Conservation (phyloP, 1,140 invertebrate species). For the Sweltsa coloradensis region DNA sequence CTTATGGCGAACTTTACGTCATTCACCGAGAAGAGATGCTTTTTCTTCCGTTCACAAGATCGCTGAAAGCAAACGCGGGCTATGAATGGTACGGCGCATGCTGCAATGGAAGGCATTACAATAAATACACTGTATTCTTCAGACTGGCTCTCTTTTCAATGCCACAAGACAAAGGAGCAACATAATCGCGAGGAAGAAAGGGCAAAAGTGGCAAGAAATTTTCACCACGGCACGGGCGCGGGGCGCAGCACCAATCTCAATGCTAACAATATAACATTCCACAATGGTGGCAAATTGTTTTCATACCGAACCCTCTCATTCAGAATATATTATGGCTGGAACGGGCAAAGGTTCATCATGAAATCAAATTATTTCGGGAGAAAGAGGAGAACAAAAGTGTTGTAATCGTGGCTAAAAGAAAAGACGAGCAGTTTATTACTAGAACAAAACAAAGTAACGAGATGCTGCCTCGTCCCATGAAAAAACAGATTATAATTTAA, state of each 20-base stretch:
- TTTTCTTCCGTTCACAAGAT: slow-evolving; percentile 8
- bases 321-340: too few relatives aligned
- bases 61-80: neutral
- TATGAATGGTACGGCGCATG: neutral
- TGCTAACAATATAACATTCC: neutral
- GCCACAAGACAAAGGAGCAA: slow-evolving; percentile 5
- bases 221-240: too few relatives aligned
- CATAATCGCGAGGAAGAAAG: slow-evolving; percentile 6
- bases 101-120: neutral
- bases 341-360: too few relatives aligned
- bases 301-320: slow-evolving; percentile 4
- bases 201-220: slow-evolving; percentile 4
- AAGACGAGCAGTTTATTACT: too few relatives aligned
- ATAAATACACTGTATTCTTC: slow-evolving; percentile 9
- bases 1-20: slow-evolving; percentile 5
- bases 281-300: slow-evolving; percentile 10
- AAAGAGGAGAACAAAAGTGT: too few relatives aligned
- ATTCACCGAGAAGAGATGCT: slow-evolving; percentile 7
- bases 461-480: too few relatives aligned
- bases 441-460: too few relatives aligned
- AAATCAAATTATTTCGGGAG: too few relatives aligned
- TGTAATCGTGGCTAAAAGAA: too few relatives aligned
- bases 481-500: too few relatives aligned
- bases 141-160: neutral
- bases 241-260: too few relatives aligned